These are phyloP conservation scores for Henicopernis longicauda DNA, from an alignment of 2,113 vertebrate species.

Conservation along the genomic window DNA sequence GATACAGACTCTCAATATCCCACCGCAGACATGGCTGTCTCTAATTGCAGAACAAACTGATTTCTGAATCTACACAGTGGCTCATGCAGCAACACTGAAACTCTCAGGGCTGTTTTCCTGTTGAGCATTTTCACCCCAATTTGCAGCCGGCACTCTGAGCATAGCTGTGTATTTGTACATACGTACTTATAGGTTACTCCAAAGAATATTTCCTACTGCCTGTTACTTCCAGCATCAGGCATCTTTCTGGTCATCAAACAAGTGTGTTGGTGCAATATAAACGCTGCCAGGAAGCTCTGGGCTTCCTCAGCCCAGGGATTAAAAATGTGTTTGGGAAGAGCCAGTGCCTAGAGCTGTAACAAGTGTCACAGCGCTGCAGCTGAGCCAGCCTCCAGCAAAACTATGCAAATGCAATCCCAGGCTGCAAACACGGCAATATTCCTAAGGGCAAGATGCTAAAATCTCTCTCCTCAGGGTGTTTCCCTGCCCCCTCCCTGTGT, in stretches of 20 bases:
- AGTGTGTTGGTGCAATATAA: not conserved
- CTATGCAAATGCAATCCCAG: not conserved
- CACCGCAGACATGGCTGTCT: not conserved
- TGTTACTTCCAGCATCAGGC: not conserved
- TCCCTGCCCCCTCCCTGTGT: conserved; percentile 23
- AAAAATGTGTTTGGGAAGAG: not conserved
- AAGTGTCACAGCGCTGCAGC: not conserved
- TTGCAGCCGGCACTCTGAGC: not conserved
- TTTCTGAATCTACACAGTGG: not conserved
- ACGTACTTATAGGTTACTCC: not conserved
- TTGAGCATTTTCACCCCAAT: not conserved
- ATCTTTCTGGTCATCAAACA: not conserved
- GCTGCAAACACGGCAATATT: not conserved
- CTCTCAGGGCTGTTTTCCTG: not conserved
- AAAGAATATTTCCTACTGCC: not conserved
- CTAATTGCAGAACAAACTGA: conserved; percentile 27
- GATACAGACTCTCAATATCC: not conserved
- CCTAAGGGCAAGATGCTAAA: not conserved
- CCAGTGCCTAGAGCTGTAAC: not conserved
- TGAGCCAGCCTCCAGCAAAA: not conserved
- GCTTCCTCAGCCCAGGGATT: not conserved
- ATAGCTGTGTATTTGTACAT: not conserved
- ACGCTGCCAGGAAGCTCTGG: not conserved
- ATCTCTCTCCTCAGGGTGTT: not conserved
- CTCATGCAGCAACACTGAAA: not conserved